Base-by-base conservation (phyloP, 1,140 invertebrate species). In the Camponotus pennsylvanicus region DNA sequence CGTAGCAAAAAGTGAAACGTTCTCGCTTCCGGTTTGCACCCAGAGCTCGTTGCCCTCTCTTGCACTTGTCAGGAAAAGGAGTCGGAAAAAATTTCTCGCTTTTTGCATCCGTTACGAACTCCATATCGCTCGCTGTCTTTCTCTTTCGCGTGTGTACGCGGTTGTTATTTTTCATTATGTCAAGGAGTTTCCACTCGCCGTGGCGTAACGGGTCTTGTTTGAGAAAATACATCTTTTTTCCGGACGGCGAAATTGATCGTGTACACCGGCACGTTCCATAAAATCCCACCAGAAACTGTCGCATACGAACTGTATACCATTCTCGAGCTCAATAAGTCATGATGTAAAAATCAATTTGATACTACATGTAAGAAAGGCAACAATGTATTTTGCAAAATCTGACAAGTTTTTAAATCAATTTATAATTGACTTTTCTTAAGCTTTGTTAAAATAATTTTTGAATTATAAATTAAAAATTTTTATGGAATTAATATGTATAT, bases 141-240 rank as follows among this genome's bases (percentile, higher is more conserved):
- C 69, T 83, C 55, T 75, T 18, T 61, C 37, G 45, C 63, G 7
- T 66, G 64, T 34, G 40, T 57, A 32, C 67, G 11, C 34, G 5
- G 69, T 32, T 83, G 79, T 83, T 83, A 83, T 83, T 83, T 83
- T 83, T 83, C 79, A 83, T 83, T 83, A 83, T 73, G 79, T 83
- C 79, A 75, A 83, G 69, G 79, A 83, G 69, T 83, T 83, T 83
- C 55, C 79, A 83, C 55, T 75, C 34, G 52, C 79, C 67, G 27
- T 73, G 69, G 79, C 18, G 79, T 57, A 75, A 83, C 55, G 79
- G n/a, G 59, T 63, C 69, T 83, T 70, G 40, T 83, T 83, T 75
- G 55, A 83, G 69, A 75, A 83, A 83, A 83, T 83, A 83, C 69
- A 83, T 83, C 79, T 63, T 83, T 83, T 83, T 83, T 49, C 40